phyloP scores from a whole-genome alignment of 2,113 vertebrate genomes.

The Sinocyclocheilus maitianheensis region DNA sequence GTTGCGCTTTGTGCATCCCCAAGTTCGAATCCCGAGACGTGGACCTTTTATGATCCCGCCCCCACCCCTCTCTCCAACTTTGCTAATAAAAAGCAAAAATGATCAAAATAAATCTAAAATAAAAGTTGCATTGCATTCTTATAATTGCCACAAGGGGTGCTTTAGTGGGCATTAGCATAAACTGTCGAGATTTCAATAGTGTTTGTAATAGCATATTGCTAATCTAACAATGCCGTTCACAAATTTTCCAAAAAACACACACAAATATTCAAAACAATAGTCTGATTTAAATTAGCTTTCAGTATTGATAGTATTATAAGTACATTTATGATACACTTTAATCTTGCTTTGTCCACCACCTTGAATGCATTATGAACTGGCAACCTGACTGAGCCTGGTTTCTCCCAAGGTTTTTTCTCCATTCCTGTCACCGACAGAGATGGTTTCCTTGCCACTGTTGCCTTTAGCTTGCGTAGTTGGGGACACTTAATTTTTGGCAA shows the following conservation, averaged over 20 bases:
- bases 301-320: neutral
- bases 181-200: neutral
- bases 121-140: neutral
- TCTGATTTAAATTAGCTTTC: neutral
- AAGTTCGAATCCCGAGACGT: no score
- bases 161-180: neutral
- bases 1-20: no score
- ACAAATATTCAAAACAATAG: neutral
- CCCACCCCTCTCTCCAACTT: no score
- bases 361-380: neutral
- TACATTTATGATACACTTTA: neutral
- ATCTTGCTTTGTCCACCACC: neutral
- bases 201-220: neutral
- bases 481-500: no score
- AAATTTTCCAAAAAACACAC: neutral
- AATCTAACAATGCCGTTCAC: neutral
- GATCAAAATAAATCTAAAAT: no score
- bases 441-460: no score
- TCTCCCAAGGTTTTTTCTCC: no score
- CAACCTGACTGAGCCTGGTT: no score
- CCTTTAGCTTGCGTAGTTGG: no score
- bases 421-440: no score
- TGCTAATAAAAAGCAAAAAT: no score
- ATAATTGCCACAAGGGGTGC: neutral
- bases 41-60: no score